Evolutionary conservation across 2,888 invertebrate species (phyloP).

Genomic region (Odontothrips loti): DNA sequence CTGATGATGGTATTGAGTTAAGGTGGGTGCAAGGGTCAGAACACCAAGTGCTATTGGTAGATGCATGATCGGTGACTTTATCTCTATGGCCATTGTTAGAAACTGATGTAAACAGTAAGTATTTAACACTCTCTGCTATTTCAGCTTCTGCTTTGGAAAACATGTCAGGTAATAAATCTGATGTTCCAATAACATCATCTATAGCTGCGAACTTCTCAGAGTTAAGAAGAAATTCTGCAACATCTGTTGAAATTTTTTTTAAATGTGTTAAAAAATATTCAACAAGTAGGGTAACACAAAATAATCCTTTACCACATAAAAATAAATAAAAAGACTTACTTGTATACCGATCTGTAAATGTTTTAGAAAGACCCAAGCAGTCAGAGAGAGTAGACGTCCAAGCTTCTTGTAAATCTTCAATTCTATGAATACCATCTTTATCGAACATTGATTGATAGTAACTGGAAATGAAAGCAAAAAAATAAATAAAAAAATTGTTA

Average conservation of each 20-base stretch:
- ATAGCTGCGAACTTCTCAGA: background rate
- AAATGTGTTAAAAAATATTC: no score
- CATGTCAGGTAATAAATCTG: background rate
- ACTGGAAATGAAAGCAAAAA: background rate
- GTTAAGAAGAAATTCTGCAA: conserved; percentile 7
- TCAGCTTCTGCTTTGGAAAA: background rate
- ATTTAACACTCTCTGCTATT: background rate
- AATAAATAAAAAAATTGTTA: background rate
- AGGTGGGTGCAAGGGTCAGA: background rate
- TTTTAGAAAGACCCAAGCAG: background rate
- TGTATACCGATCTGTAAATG: background rate
- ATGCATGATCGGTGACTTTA: no score
- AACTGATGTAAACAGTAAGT: background rate
- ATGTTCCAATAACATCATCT: conserved; percentile 16
- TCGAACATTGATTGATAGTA: background rate
- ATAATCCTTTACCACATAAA: background rate
- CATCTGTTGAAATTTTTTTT: background rate
- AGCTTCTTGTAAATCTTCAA: background rate
- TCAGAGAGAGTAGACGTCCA: background rate
- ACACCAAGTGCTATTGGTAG: no score
- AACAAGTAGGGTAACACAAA: background rate
- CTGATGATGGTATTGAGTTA: background rate
- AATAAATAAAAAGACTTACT: background rate
- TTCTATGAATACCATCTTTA: background rate
- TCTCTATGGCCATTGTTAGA: background rate